Evolutionary conservation across 2,113 vertebrate genomes (phyloP).

Genomic region (Elgaria multicarinata): DNA sequence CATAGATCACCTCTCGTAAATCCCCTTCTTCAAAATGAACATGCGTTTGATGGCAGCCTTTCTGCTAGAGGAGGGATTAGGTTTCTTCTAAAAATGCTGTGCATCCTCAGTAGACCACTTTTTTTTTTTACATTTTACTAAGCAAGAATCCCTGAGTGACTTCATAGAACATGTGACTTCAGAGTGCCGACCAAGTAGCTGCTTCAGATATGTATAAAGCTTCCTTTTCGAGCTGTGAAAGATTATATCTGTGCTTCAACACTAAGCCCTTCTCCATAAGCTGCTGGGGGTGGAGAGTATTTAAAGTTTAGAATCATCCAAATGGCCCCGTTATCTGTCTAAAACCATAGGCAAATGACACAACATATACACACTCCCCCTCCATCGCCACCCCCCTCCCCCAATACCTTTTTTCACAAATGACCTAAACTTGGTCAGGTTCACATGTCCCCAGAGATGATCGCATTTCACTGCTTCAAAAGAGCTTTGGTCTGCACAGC

Average conservation of each 20-base stretch:
- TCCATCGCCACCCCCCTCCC: not conserved
- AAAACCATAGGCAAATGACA: constrained; percentile 53
- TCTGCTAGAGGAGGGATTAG: constrained; percentile 3
- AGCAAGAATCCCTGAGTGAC: constrained; percentile 23
- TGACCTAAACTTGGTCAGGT: constrained; percentile 85
- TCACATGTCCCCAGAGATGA: constrained; percentile 84
- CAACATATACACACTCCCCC: constrained; percentile 3
- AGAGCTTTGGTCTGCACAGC: constrained; percentile 88
- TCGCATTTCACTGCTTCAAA: constrained; percentile 88
- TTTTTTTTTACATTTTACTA: not conserved
- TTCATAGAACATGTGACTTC: not conserved
- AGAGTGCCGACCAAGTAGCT: constrained; percentile 17
- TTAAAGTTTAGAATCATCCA: constrained; percentile 64
- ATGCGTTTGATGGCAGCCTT: not conserved
- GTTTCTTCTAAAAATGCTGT: not conserved
- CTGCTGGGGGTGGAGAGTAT: constrained; percentile 29
- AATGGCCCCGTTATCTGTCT: constrained; percentile 59
- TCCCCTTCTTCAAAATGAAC: not conserved
- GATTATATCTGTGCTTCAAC: constrained; percentile 49
- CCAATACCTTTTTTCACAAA: constrained; percentile 73
- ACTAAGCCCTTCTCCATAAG: constrained; percentile 44
- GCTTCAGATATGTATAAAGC: constrained; percentile 12
- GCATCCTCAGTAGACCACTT: not conserved
- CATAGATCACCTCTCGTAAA: not conserved
- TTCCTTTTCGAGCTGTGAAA: constrained; percentile 57